These are phyloP conservation scores for Cremastinae sp. DNA, from an alignment of 2,888 invertebrate species.

Conservation along the genomic window DNA sequence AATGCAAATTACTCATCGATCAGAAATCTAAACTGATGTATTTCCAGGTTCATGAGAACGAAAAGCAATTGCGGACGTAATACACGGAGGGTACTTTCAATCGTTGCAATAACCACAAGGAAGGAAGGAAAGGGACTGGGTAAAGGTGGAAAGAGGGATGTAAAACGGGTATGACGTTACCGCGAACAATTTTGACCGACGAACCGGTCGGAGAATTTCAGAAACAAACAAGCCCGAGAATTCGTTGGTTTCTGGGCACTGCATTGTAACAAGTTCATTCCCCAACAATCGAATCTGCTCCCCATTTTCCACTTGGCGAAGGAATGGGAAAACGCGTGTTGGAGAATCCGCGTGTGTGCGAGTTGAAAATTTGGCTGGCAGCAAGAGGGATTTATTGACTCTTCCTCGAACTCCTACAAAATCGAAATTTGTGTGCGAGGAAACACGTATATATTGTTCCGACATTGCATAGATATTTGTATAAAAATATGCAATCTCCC, in stretches of 20 bases:
- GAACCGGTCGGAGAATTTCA: conserved; percentile 47
- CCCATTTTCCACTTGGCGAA: conserved; percentile 18
- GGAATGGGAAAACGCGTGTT: conserved; percentile 41
- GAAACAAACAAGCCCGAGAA: conserved; percentile 49
- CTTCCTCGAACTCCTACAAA: not conserved
- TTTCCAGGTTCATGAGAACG: not conserved
- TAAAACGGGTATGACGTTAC: conserved; percentile 40
- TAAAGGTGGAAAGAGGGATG: not conserved
- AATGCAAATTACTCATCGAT: not conserved
- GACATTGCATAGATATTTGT: no score
- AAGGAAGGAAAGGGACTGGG: not conserved
- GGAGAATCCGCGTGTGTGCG: not conserved
- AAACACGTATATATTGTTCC: no score
- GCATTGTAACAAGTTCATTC: conserved; percentile 23
- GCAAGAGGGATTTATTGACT: conserved; percentile 4
- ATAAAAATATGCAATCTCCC: no score
- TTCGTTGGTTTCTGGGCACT: conserved; percentile 35
- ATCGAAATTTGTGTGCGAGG: no score
- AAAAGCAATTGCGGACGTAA: conserved; percentile 8
- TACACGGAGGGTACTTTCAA: conserved; percentile 9
- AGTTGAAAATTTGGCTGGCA: no score
- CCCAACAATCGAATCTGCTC: conserved; percentile 17
- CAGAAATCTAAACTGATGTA: not conserved
- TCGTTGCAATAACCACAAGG: conserved; percentile 13
- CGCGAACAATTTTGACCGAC: conserved; percentile 38